Evolutionary conservation across 2,888 invertebrate species (phyloP).

Genomic region (Drosophila koepferae): DNA sequence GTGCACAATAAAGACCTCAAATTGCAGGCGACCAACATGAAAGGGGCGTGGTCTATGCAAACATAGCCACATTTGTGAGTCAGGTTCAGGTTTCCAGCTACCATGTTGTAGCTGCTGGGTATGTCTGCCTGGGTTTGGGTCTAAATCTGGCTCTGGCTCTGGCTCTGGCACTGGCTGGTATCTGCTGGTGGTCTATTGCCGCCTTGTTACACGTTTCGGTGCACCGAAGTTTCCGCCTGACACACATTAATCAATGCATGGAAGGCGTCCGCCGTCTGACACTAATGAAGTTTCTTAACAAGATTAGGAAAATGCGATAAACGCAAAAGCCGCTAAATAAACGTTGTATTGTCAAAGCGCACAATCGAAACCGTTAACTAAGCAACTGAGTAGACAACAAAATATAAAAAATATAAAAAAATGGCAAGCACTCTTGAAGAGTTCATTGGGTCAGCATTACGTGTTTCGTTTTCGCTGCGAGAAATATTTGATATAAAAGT

Average conservation of each 20-base stretch:
- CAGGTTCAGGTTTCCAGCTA: slow-evolving; percentile 47
- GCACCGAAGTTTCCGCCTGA: slow-evolving; percentile 55
- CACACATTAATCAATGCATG: slow-evolving; percentile 71
- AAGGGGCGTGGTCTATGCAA: slow-evolving; percentile 72
- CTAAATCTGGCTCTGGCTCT: not conserved
- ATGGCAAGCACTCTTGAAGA: slow-evolving; percentile 48
- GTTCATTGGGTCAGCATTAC: slow-evolving; percentile 75
- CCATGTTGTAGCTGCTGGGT: not conserved
- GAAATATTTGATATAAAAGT: slow-evolving; percentile 53
- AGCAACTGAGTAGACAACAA: slow-evolving; percentile 1
- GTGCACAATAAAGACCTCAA: slow-evolving; percentile 73
- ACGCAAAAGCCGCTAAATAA: slow-evolving; percentile 26
- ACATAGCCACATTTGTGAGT: slow-evolving; percentile 50
- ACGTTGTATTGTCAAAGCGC: slow-evolving; percentile 17
- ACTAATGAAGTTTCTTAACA: slow-evolving; percentile 77
- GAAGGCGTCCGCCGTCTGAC: slow-evolving; percentile 61
- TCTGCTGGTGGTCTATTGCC: slow-evolving; percentile 47
- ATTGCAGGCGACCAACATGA: slow-evolving; percentile 66
- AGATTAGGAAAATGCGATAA: slow-evolving; percentile 65
- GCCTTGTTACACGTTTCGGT: slow-evolving; percentile 51
- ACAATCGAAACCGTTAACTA: slow-evolving; percentile 35
- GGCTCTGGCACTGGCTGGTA: not conserved
- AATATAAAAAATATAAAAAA: slow-evolving; percentile 33
- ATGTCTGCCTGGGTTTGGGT: not conserved
- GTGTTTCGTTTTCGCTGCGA: slow-evolving; percentile 25